phyloP scores from a whole-genome alignment of 2,888 invertebrate species.

The Hymenopus coronatus region DNA sequence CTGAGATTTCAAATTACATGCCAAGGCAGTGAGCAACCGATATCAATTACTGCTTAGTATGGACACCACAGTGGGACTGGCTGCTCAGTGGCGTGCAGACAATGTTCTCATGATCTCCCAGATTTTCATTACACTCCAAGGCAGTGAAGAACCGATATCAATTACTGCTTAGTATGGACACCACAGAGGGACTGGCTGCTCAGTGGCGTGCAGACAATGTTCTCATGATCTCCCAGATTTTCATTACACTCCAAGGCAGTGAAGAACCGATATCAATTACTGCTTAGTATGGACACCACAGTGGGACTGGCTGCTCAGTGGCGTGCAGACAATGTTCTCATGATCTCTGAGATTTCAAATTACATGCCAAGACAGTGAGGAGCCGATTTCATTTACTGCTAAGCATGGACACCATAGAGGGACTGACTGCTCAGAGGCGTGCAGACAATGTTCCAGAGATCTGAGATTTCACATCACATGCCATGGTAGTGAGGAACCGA shows the following conservation, averaged over 20 bases:
- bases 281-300: conserved; percentile 17
- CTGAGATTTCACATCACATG: not conserved
- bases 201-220: not conserved
- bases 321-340: too few relatives aligned
- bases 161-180: conserved; percentile 22
- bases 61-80: not conserved
- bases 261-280: conserved; percentile 21
- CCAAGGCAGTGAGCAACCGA: conserved; percentile 5
- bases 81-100: not conserved
- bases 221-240: too few relatives aligned
- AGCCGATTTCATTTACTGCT: too few relatives aligned
- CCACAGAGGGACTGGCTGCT: not conserved
- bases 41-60: conserved; percentile 25
- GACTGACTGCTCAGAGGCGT: too few relatives aligned
- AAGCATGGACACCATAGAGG: too few relatives aligned
- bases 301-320: not conserved
- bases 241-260: not conserved
- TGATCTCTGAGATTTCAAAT: too few relatives aligned
- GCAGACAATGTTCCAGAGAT: too few relatives aligned
- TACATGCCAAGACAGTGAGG: too few relatives aligned
- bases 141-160: conserved; percentile 13
- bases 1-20: not conserved
- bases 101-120: not conserved
- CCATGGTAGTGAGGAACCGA: conserved; percentile 6
- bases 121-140: not conserved